phyloP scores from a whole-genome alignment of 1,140 invertebrate genomes.

The Hestina assimilis region DNA sequence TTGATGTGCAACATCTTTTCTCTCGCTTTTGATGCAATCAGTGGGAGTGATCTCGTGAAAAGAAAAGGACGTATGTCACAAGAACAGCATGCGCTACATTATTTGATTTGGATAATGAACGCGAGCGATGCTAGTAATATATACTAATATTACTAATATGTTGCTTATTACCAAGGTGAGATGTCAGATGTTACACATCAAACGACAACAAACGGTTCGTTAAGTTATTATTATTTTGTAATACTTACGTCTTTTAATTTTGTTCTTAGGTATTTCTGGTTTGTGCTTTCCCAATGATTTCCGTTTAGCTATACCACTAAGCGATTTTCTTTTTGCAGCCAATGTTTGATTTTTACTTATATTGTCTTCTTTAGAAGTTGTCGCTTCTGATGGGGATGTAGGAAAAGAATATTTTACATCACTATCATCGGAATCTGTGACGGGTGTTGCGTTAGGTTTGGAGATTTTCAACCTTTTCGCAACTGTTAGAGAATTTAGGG shows the following conservation, averaged over 20 bases:
- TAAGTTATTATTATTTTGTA: no score
- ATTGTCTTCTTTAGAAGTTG: conserved; percentile 30
- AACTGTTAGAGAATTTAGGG: conserved; percentile 9
- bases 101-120: no score
- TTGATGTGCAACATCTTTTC: no score
- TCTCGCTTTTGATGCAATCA: no score
- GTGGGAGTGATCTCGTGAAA: no score
- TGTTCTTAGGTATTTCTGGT: conserved; percentile 37
- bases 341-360: conserved; percentile 45
- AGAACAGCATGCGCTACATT: no score
- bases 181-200: no score
- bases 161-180: no score
- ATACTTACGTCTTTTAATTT: conserved; percentile 63
- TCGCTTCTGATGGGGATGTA: conserved; percentile 14
- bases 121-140: no score
- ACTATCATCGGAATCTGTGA: conserved; percentile 65
- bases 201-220: no score
- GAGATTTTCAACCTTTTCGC: conserved; percentile 33
- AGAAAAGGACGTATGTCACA: no score
- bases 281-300: conserved; percentile 60
- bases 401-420: conserved; percentile 72
- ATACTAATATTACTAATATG: no score
- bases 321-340: conserved; percentile 54
- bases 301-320: conserved; percentile 51
- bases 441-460: conserved; percentile 34